Evolutionary conservation across 2,113 vertebrate genomes (phyloP), one percentile per base, ranked within the genome.

Genomic region (Balaeniceps rex): DNA sequence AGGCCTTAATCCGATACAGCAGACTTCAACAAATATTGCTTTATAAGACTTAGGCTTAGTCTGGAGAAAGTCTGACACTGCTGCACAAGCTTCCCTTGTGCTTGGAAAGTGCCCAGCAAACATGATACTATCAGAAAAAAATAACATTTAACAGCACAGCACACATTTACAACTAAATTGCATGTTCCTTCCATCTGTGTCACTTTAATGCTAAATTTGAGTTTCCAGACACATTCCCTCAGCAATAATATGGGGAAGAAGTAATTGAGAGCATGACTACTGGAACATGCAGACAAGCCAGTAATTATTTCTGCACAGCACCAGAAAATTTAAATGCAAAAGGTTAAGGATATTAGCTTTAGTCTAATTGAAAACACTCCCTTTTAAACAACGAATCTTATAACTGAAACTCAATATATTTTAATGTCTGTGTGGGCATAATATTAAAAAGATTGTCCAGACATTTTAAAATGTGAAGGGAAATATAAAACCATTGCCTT

Each of bases 271-370:
- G 47, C 1, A 4, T 8, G 25, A 70, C 66, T 92, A 77, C 52
- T 94, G 65, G 71, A 83, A 82, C 8, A 28, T 3, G 16, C 36
- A 76, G 34, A 44, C 31, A 46, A 84, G 57, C 12, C 64, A 71
- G 47, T 74, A 36, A 84, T 92, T 88, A 87, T 82, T 93, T 86
- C 80, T 88, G 78, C 65, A 92, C 84, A 94, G 94, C 58, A 81
- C 8, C 54, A 54, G 12, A 36, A 72, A 74, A 66, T 0, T 25
- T n/a, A 86, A 90, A 88, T 23, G 68, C 22, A 81, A 58, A 84
- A 96, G 38, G 52, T 68, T 71, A 84, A 84, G 83, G 51, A n/a
- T 9, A 60, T 26, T 17, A 84, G 83, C 47, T 55, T 28, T 19
- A 80, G 83, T n/a, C 64, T 71, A 61, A 87, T 16, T 86, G 68